Conservation (phyloP, 37 sponge, comb jelly and placozoan genomes). For the Tethya wilhelma region DNA sequence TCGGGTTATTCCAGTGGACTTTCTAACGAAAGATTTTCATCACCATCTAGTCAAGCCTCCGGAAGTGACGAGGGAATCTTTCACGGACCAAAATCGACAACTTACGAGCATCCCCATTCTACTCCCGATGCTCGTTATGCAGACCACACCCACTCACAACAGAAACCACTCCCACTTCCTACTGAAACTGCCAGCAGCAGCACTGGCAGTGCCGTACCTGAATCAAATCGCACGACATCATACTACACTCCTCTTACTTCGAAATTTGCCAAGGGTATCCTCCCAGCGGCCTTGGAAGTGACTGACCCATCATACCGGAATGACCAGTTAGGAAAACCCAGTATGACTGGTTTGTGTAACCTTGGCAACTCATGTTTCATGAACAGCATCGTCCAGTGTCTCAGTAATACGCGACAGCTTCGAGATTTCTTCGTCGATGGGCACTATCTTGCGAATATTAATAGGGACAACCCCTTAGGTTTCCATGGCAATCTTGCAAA, state of each 20-base stretch:
- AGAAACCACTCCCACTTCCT: too few relatives aligned
- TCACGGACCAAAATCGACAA: not conserved
- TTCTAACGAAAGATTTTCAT: not conserved
- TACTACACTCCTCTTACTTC: not conserved
- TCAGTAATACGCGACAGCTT: constrained; percentile 55
- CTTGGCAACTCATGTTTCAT: constrained; percentile 85
- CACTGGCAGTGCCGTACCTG: not conserved
- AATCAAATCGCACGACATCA: not conserved
- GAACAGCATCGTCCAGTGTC: constrained; percentile 73
- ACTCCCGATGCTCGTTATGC: not conserved
- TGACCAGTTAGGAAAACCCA: constrained; percentile 10
- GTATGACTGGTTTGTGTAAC: constrained; percentile 70
- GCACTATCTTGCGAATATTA: constrained; percentile 56
- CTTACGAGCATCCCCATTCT: too few relatives aligned
- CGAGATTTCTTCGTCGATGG: constrained; percentile 55
- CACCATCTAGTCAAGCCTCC: not conserved
- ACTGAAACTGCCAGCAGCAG: too few relatives aligned
- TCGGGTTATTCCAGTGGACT: too few relatives aligned
- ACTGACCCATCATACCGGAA: constrained; percentile 8
- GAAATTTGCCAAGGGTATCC: not conserved
- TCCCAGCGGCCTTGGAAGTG: not conserved
- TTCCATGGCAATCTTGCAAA: constrained; percentile 74
- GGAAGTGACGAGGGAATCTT: not conserved
- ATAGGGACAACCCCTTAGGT: constrained; percentile 77
- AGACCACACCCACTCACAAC: not conserved